phyloP scores from a whole-genome alignment of 2,113 vertebrate species.

The Thomomys bottae region DNA sequence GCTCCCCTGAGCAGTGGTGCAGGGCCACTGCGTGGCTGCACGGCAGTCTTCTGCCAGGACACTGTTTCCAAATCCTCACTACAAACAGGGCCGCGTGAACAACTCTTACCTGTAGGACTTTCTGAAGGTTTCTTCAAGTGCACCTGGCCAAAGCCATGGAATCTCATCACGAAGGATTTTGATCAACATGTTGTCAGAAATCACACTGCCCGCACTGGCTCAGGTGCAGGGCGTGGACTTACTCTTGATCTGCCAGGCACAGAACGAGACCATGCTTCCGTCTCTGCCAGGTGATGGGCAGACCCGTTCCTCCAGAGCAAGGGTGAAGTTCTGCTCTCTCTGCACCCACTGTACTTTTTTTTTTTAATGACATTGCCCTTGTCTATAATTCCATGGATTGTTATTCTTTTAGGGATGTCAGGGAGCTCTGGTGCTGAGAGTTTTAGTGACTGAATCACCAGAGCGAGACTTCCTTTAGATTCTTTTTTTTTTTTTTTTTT shows the following conservation, averaged over 20 bases:
- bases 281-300: neutral
- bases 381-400: neutral
- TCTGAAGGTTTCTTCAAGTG: neutral
- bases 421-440: no score
- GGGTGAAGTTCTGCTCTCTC: neutral
- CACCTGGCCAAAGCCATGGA: neutral
- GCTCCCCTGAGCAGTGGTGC: neutral
- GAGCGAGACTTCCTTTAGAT: neutral
- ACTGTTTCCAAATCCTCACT: neutral
- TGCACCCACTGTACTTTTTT: neutral
- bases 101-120: neutral
- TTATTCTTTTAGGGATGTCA: neutral
- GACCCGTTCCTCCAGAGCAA: neutral
- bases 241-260: no score
- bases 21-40: no score
- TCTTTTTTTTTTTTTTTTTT: no score
- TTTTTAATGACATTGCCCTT: neutral
- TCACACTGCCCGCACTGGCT: neutral
- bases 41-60: no score
- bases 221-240: neutral
- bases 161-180: neutral
- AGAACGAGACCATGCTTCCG: neutral
- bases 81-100: neutral
- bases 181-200: neutral
- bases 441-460: neutral